Base-by-base conservation (phyloP, 2,888 invertebrate species). In the Ditylenchus weischeri region DNA sequence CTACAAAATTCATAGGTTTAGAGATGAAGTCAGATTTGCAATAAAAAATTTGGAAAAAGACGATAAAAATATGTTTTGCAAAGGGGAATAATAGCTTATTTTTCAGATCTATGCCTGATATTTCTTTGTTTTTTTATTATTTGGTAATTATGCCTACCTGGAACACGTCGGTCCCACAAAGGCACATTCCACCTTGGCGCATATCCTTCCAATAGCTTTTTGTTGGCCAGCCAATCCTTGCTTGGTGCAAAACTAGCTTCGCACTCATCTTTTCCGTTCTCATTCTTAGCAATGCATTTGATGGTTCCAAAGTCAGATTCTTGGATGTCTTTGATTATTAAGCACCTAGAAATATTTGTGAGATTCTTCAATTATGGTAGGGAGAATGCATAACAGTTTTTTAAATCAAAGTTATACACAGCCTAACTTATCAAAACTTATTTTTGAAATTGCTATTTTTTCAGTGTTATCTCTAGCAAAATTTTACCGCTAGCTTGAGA, bases 131-230 rank as follows among this genome's bases (percentile, higher is more conserved):
- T 51, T 15, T 51, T 51, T 23, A 6, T 51, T 10, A 21, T n/a
- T 51, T 21, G 8, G 19, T 15, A 51, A 51, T n/a, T n/a, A n/a
- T n/a, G n/a, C n/a, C 73, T 49, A 61, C 67, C 70, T 18, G 70
- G 73, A 18, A 80, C 68, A 18, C 72, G 69, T 48, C 83, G 86
- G 83, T 92, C 89, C 69, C 86, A 84, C 63, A 93, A 86, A 83
- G 91, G 91, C 79, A 88, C 88, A 80, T 88, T 90, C 77, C 93
- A 90, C 84, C 89, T 90, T 0, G 93, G 93, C 23, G 92, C 74
- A 66, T 79, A 83, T 13, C 78, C 72, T 23, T 80, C 78, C 57
- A 77, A 78, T 35, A 73, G 78, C 57, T 72, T 68, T 57, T 76
- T 70, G 15, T 62, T 63, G 29, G 58, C 36, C 43, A 74, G 64